phyloP scores from a whole-genome alignment of 2,888 invertebrate species.

The Leptodirus hochenwartii region DNA sequence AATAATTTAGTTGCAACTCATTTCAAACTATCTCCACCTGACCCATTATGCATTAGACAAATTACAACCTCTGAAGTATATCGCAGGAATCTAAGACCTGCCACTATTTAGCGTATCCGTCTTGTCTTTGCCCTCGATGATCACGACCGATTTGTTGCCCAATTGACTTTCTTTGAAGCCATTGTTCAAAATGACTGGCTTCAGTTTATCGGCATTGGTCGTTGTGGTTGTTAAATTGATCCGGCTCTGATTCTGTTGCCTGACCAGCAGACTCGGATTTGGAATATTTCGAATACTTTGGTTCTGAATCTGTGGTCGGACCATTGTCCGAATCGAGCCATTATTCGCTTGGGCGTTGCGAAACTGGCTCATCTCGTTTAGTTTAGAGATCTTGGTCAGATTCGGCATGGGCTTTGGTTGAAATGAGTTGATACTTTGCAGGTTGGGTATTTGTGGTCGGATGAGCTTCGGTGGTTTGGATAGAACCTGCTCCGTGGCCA shows the following conservation, averaged over 20 bases:
- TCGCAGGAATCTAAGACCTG: too few species aligned
- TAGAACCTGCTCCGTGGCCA: slow-evolving; percentile 21
- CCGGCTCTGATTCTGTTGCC: slow-evolving; percentile 31
- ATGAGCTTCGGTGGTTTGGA: slow-evolving; percentile 14
- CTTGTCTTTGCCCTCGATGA: too few species aligned
- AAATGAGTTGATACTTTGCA: slow-evolving; percentile 22
- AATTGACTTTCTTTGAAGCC: too few species aligned
- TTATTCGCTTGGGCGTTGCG: too few species aligned
- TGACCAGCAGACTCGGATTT: slow-evolving; percentile 39
- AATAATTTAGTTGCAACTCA: too few species aligned
- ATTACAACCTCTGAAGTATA: too few species aligned
- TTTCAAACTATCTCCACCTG: too few species aligned
- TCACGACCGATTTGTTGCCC: too few species aligned
- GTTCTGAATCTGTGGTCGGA: slow-evolving; percentile 28
- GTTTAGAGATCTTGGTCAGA: slow-evolving; percentile 24
- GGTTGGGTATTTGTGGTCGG: slow-evolving; percentile 21
- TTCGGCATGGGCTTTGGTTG: slow-evolving; percentile 14
- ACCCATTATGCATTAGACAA: too few species aligned
- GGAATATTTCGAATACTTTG: slow-evolving; percentile 43
- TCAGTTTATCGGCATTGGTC: slow-evolving; percentile 6
- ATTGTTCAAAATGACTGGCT: too few species aligned
- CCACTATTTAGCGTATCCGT: too few species aligned
- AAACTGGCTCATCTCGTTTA: slow-evolving; percentile 29
- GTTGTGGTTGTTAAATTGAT: slow-evolving; percentile 15
- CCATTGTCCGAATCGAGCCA: slow-evolving; percentile 17